Evolutionary conservation across 2,888 invertebrate species (phyloP).

Genomic region (Apamea epomidion): DNA sequence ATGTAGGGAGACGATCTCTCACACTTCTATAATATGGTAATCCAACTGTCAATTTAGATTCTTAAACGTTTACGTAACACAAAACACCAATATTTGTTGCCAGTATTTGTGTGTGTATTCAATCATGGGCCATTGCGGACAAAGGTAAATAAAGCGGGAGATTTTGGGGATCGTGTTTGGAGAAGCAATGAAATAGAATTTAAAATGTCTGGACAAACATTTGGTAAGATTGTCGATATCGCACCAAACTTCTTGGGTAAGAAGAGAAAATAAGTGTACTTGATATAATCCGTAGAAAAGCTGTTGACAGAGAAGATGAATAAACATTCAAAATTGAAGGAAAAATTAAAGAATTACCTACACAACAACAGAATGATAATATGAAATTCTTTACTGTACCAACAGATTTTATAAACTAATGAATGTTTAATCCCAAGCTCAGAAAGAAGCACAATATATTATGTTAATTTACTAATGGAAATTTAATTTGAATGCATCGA

Average conservation of each 20-base stretch:
- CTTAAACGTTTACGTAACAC: conserved; percentile 68
- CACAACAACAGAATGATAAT: background rate
- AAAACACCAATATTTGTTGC: conserved; percentile 59
- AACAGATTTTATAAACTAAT: conserved; percentile 38
- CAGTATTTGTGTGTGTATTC: conserved; percentile 67
- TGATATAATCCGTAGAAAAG: conserved; percentile 5
- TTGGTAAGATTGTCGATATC: conserved; percentile 37
- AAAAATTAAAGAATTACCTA: background rate
- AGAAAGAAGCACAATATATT: conserved; percentile 32
- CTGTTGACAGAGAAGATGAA: conserved; percentile 9
- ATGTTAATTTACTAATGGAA: conserved; percentile 60
- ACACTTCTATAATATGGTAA: conserved; percentile 70
- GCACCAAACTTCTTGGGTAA: conserved; percentile 20
- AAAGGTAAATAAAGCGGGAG: conserved; percentile 63
- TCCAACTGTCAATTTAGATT: conserved; percentile 72
- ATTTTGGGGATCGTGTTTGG: conserved; percentile 44
- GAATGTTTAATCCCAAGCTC: conserved; percentile 36
- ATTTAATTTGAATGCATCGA: conserved; percentile 49
- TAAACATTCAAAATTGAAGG: background rate
- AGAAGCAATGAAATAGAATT: conserved; percentile 49
- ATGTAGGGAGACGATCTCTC: conserved; percentile 43
- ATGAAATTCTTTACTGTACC: conserved; percentile 17
- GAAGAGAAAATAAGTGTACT: conserved; percentile 2
- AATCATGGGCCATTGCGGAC: conserved; percentile 57
- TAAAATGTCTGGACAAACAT: conserved; percentile 48